Base-by-base conservation (phyloP, 2,888 invertebrate genomes). In the Tenodera sinensis region DNA sequence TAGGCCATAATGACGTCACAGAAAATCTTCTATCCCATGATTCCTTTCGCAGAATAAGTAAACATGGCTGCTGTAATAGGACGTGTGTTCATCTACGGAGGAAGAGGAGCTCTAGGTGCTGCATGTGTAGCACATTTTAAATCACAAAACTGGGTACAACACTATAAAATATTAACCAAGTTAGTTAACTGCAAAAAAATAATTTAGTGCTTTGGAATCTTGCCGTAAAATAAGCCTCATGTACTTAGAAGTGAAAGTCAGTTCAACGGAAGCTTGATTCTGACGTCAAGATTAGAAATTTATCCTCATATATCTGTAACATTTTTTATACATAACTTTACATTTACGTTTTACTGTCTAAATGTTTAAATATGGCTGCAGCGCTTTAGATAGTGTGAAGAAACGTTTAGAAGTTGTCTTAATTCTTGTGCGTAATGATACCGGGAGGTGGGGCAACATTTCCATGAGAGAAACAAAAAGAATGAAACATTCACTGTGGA, bases 81-180 rank as follows among this genome's bases (percentile, higher is more conserved):
- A 92, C 96, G 96, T 92, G 96, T 99, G 91, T 94, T 99, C 90
- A 96, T 99, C 91, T 99, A 99, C 93, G 99, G 99, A 90, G 99
- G 99, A 83, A 96, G 97, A 93, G 99, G 99, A 90, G 99, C 99
- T 86, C 95, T 99, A 88, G 99, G 99, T 86, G 96, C 97, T 3
- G 96, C 96, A 84, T 97, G 98, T 92, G 97, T 99, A 27, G 96
- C 96, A 34, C 96, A 97, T 92, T 98, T 99, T 93, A 99, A 98
- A 94, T 94, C 96, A 2, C 96, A 97, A 89, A 97, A 98, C 93
- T 99, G 96, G 95, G 97, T 97, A 94, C 95, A 96, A 94, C 4
- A 25, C 42, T 42, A 71, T 15, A 54, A 20, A 71, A 25, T 25
- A 71, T 6, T 71, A 25, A 20, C 20, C 25, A 71, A 20, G 54